Evolutionary conservation across 2,888 invertebrate species (phyloP).

Genomic region (Dorcus hopei): DNA sequence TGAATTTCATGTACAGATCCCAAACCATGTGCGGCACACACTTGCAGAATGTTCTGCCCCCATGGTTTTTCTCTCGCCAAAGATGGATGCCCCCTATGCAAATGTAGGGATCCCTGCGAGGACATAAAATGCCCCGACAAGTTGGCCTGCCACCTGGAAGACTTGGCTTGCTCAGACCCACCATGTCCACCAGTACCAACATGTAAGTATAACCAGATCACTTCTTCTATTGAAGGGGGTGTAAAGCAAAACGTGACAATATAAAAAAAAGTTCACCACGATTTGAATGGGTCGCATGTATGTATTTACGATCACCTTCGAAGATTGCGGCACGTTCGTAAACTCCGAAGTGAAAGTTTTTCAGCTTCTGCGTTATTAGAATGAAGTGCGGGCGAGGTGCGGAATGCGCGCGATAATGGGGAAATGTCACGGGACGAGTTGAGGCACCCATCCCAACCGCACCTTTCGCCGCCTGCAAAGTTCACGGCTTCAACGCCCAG

Average conservation of each 20-base stretch:
- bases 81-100: slow-evolving; percentile 74
- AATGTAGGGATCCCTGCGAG: slow-evolving; percentile 78
- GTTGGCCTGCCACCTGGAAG: slow-evolving; percentile 74
- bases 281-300: no score
- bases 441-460: background rate
- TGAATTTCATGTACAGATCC: no score
- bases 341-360: slow-evolving; percentile 9
- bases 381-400: background rate
- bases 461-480: background rate
- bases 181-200: slow-evolving; percentile 84
- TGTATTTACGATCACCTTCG: background rate
- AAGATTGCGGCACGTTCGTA: no score
- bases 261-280: no score
- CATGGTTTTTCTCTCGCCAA: slow-evolving; percentile 71
- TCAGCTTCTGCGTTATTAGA: background rate
- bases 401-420: background rate
- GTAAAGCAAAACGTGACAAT: background rate
- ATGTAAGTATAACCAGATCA: slow-evolving; percentile 53
- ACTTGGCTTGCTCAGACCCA: slow-evolving; percentile 71
- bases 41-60: slow-evolving; percentile 84
- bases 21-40: slow-evolving; percentile 72
- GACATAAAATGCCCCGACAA: slow-evolving; percentile 72
- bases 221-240: no score
- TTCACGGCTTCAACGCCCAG: background rate
- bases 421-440: background rate